Base-by-base conservation (phyloP, 2,888 invertebrate species). In the Pandemis cinnamomeana region DNA sequence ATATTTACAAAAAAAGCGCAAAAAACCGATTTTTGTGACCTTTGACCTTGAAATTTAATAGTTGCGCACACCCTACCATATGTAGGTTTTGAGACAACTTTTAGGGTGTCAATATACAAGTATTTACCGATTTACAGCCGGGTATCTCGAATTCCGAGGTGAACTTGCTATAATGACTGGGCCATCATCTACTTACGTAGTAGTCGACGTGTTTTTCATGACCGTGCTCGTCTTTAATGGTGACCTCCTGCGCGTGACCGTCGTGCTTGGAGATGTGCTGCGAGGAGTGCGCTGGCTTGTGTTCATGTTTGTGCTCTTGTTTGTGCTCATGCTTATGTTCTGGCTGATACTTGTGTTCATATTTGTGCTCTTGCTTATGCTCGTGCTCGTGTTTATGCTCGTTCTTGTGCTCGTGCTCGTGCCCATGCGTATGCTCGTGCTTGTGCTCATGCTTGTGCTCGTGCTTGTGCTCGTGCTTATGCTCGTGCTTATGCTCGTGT, bases 371-470 rank as follows among this genome's bases (percentile, higher is more conserved):
- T 20, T 63, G 62, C n/a, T 62, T 27, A 11, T 72, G 68, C 2
- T 46, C n/a, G 4, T 72, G 67, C 8, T 44, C 27, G 2, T 71
- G 62, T n/a, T 68, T 62, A 20, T 72, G 58, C 6, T 62, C 67
- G 7, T 67, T 51, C 0, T 27, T 42, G 2, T 85, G 42, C 87
- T 80, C 48, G 88, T 92, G 61, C 86, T 89, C 73, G 36, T 68
- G 64, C 20, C 42, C 27, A 6, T 48, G 64, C 20, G 42, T 15
- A 6, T 48, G 46, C 61, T 13, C 44, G 36, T 72, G 67, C 20
- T 60, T 27, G 2, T 71, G 67, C 0, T 73, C 58, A 5, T 68
- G 60, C 11, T 36, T 13, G 13, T 66, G 53, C 15, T 41, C 36
- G 15, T 67, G 67, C n/a, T 62, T 42, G 11, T 72, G 67, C 7